Base-by-base conservation (phyloP, 2,113 vertebrate species). In the Chrysochloris asiatica region DNA sequence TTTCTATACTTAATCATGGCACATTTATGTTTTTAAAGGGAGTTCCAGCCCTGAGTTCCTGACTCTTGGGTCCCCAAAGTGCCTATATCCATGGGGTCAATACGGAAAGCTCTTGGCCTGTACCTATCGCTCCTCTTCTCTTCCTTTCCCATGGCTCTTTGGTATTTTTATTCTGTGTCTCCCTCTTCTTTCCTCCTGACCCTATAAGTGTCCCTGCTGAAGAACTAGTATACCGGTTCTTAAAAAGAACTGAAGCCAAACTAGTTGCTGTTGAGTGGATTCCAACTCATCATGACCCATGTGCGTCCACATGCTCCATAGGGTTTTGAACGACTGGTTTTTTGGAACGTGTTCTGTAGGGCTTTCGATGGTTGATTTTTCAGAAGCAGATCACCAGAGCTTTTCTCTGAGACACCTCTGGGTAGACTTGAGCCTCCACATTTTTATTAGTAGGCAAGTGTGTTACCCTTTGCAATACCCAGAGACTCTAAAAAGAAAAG, bases 1-100 rank as follows among this genome's bases (percentile, higher is more conserved):
- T 95, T 96, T 97, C 97, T 97, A 97, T 96, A 97, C 93, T 98
- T 98, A 98, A 86, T 98, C 98, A 98, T 98, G 98, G 98, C 99
- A 99, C 12, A 56, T 12, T 28, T 65, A 17, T n/a, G 14, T 67
- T 73, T 72, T 36, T 72, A 33, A 24, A 22, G 28, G 33, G 5
- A 7, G 22, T 47, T n/a, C 69, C 28, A 63, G 33, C 56, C 81
- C 61, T 61, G 54, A 93, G 54, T 33, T 86, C 43, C 59, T 36
- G 0, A 56, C 81, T 59, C 13, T 38, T 36, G 63, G n/a, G 16
- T 71, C 24, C 88, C 88, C 83, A 21, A 73, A n/a, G 13, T 48
- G 36, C 30, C 24, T 2, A 0, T 3, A 17, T n/a, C 26, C 1
- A 16, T 73, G 76, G 61, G 65, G 36, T 78, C 45, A 75, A n/a